Percentiles rank a stretch among this genome's conserved stretches.
phyloP scores from a whole-genome alignment of 2,888 invertebrate species.

The Argyresthia goedartella region DNA sequence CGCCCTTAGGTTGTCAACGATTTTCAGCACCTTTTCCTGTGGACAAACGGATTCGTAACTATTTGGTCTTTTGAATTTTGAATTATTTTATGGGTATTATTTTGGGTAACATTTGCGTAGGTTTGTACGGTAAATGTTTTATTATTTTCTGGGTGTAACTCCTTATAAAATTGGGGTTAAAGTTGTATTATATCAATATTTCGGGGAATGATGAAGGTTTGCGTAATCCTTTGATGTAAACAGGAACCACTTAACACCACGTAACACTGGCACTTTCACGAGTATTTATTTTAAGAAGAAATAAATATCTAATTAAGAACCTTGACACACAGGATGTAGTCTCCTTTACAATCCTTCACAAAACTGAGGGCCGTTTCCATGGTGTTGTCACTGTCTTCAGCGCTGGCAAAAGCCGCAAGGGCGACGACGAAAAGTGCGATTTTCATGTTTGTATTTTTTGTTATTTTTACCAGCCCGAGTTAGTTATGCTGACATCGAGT shows the following conservation, averaged over 20 bases:
- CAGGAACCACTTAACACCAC: slow-evolving; percentile 17
- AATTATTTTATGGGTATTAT: no score
- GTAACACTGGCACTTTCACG: slow-evolving; percentile 52
- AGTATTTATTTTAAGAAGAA: slow-evolving; percentile 15
- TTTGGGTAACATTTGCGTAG: no score
- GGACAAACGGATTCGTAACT: slow-evolving; percentile 17
- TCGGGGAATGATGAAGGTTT: no score
- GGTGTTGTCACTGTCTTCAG: slow-evolving; percentile 62
- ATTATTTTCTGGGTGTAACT: no score
- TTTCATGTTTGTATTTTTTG: slow-evolving; percentile 40
- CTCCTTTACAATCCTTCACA: slow-evolving; percentile 78
- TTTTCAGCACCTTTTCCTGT: slow-evolving; percentile 79
- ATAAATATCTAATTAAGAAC: slow-evolving; percentile 57
- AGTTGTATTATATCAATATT: no score
- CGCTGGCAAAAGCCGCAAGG: slow-evolving; percentile 46
- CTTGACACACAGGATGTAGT: slow-evolving; percentile 80
- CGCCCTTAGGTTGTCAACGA: slow-evolving; percentile 71
- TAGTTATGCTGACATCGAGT: slow-evolving; percentile 45
- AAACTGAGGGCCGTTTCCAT: slow-evolving; percentile 76
- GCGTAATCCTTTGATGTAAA: not conserved
- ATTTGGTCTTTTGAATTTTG: no score
- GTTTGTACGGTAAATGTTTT: no score
- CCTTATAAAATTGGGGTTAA: no score
- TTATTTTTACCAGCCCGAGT: slow-evolving; percentile 23
- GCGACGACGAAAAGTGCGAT: slow-evolving; percentile 39